A percentile compares a stretch with the other conserved stretches of the same genome.
These are phyloP conservation scores for Cebus imitator DNA, from an alignment of 2,113 vertebrate genomes.

Conservation along the genomic window DNA sequence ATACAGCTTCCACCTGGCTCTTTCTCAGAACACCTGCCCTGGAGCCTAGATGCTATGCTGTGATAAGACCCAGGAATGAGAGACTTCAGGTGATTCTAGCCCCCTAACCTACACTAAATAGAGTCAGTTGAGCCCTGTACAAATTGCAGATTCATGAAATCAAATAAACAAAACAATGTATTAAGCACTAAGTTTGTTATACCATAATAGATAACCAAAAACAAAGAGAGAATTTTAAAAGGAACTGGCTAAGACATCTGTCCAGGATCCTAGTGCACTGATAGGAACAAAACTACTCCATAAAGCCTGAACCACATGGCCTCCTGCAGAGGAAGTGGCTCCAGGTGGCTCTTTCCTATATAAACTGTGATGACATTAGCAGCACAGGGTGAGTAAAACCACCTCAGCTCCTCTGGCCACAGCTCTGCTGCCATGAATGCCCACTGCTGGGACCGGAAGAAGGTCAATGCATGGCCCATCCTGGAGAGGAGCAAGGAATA, in stretches of 20 bases:
- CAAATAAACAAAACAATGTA: neutral
- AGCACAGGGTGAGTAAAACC: neutral
- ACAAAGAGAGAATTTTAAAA: neutral
- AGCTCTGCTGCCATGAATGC: neutral
- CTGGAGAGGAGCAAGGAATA: neutral
- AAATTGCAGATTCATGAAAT: constrained; percentile 14
- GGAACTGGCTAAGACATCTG: neutral
- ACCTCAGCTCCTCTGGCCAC: neutral
- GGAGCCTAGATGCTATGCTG: neutral
- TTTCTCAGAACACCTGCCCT: neutral
- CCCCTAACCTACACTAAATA: neutral
- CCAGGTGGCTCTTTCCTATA: neutral
- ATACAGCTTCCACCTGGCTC: neutral
- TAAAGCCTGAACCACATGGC: neutral
- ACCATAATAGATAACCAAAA: neutral
- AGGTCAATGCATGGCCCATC: neutral
- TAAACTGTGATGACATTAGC: too few relatives aligned
- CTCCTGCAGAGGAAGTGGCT: neutral
- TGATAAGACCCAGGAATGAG: neutral
- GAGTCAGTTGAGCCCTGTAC: neutral
- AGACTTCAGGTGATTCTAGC: neutral
- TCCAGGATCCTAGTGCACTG: neutral
- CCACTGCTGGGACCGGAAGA: neutral
- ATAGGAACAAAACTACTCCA: neutral
- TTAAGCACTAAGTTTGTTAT: neutral